phyloP scores from a whole-genome alignment of 2,888 invertebrate species.

The Mesochorus sp. region DNA sequence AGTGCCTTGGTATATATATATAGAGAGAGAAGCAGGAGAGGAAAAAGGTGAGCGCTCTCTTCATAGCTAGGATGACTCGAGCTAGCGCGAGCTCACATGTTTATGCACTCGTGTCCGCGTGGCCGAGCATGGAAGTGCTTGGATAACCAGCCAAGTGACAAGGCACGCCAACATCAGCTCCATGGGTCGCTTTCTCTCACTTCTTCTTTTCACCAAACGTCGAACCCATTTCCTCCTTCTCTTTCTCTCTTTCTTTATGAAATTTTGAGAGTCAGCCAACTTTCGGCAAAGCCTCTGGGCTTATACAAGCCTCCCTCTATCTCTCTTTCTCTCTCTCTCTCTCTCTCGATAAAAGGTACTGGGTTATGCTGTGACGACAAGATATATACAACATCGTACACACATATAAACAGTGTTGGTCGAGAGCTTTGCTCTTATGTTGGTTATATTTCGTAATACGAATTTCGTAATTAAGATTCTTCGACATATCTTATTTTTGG shows the following conservation, averaged over 20 bases:
- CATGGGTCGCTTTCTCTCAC: constrained; percentile 59
- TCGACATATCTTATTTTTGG: no score
- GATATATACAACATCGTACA: constrained; percentile 24
- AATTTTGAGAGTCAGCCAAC: constrained; percentile 82
- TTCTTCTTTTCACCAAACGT: neutral
- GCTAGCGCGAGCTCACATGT: constrained; percentile 80
- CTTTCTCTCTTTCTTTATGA: constrained; percentile 75
- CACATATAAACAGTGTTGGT: constrained; percentile 15
- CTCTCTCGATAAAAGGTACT: constrained; percentile 80
- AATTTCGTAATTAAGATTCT: no score
- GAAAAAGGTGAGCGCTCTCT: constrained; percentile 81
- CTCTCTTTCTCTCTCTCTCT: no score
- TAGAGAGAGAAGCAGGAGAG: no score
- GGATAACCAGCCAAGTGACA: constrained; percentile 82
- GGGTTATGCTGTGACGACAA: constrained; percentile 61
- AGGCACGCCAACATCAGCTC: constrained; percentile 70
- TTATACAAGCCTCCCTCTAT: no score
- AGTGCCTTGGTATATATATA: constrained; percentile 75
- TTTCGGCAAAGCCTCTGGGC: constrained; percentile 80
- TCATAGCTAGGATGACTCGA: constrained; percentile 79
- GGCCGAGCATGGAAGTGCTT: constrained; percentile 81
- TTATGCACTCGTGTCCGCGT: constrained; percentile 82
- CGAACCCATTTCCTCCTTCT: constrained; percentile 53
- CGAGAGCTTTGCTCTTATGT: constrained; percentile 34
- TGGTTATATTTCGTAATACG: constrained; percentile 1